phyloP scores from a whole-genome alignment of 2,797 vertebrate genomes.

The Neosalanx taihuensis region DNA sequence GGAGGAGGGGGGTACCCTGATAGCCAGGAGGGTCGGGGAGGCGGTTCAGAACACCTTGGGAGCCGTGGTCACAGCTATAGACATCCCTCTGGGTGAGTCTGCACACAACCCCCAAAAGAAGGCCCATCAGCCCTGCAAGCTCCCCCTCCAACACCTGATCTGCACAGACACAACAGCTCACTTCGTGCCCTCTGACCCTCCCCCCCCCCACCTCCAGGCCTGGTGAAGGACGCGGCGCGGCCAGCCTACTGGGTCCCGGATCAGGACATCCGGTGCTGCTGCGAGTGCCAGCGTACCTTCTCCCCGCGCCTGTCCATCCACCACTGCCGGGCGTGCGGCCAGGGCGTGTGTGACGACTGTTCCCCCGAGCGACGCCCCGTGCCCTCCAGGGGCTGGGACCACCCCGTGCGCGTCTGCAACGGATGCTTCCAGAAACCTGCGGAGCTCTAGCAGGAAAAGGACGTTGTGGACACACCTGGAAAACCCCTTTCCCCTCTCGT shows the following conservation, averaged over 20 bases:
- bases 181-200: not conserved
- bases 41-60: conserved; percentile 96
- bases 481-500: not conserved
- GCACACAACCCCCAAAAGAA: not conserved
- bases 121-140: not conserved
- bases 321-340: conserved; percentile 96
- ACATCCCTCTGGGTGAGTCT: conserved; percentile 92
- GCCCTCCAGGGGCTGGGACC: conserved; percentile 96
- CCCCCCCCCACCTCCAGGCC: conserved; percentile 65
- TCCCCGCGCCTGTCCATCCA: conserved; percentile 91
- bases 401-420: conserved; percentile 92
- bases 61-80: conserved; percentile 94
- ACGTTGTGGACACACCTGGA: not conserved
- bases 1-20: conserved; percentile 91
- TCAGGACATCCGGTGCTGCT: conserved; percentile 91
- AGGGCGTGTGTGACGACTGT: conserved; percentile 94
- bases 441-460: conserved; percentile 83
- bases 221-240: conserved; percentile 93
- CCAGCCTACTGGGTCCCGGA: conserved; percentile 98
- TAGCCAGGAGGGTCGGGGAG: conserved; percentile 95
- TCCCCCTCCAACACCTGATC: not conserved
- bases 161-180: not conserved
- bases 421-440: conserved; percentile 92
- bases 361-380: conserved; percentile 88
- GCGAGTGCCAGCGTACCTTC: conserved; percentile 89